Percentiles rank a stretch among this genome's conserved stretches.
These are phyloP conservation scores for Xiphophorus birchmanni DNA, from an alignment of 2,797 vertebrate genomes.

Conservation along the genomic window DNA sequence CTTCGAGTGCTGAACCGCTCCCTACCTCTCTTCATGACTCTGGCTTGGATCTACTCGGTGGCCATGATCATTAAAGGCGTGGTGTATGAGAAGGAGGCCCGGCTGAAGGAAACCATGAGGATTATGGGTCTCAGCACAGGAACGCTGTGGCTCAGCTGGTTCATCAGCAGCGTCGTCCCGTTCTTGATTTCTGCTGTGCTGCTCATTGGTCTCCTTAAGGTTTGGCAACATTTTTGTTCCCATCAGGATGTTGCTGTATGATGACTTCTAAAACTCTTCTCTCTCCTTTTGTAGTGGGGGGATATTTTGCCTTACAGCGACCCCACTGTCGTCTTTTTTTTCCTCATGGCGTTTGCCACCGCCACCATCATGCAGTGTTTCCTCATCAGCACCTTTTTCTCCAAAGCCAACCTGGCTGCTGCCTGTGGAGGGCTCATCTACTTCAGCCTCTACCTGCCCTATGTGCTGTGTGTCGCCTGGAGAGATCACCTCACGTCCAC, in stretches of 20 bases:
- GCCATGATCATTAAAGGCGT: slow-evolving; percentile 93
- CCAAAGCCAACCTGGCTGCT: slow-evolving; percentile 87
- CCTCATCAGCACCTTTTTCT: slow-evolving; percentile 91
- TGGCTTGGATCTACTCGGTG: slow-evolving; percentile 95
- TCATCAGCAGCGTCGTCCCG: slow-evolving; percentile 88
- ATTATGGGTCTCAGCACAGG: slow-evolving; percentile 88
- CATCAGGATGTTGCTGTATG: background rate
- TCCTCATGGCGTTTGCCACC: slow-evolving; percentile 86
- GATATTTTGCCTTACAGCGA: slow-evolving; percentile 91
- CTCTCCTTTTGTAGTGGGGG: slow-evolving; percentile 75
- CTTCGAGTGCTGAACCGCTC: slow-evolving; percentile 88
- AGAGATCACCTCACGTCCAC: slow-evolving; percentile 82
- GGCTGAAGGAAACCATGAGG: slow-evolving; percentile 91
- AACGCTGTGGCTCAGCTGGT: slow-evolving; percentile 92
- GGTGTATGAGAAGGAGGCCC: slow-evolving; percentile 91
- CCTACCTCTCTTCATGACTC: slow-evolving; percentile 90
- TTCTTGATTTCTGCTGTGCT: slow-evolving; percentile 86
- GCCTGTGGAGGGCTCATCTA: slow-evolving; percentile 90
- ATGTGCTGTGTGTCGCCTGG: slow-evolving; percentile 90
- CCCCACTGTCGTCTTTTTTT: slow-evolving; percentile 85
- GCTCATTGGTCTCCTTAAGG: slow-evolving; percentile 89
- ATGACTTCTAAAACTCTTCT: background rate
- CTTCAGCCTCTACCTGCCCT: slow-evolving; percentile 90
- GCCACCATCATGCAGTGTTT: slow-evolving; percentile 93
- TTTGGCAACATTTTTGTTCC: slow-evolving; percentile 33